Evolutionary conservation across 2,113 vertebrate genomes (phyloP).

Genomic region (Rhinolophus sinicus): DNA sequence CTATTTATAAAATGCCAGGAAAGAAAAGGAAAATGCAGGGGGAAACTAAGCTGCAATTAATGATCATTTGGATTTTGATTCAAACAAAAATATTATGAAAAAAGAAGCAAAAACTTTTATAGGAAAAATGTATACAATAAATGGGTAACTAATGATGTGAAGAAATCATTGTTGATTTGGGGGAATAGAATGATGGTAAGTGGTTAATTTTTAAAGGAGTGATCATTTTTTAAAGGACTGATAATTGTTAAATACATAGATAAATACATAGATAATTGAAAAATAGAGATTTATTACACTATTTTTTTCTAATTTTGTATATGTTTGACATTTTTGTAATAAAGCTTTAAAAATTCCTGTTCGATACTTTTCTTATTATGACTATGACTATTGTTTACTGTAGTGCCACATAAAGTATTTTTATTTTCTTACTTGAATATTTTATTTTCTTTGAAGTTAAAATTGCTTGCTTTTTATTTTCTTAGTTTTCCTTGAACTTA

Average conservation of each 20-base stretch:
- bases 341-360: not conserved
- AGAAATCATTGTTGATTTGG: not conserved
- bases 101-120: not conserved
- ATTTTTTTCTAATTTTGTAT: not conserved
- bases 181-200: not conserved
- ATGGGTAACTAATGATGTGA: not conserved
- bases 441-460: not conserved
- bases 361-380: not conserved
- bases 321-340: not conserved
- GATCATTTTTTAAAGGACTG: not conserved
- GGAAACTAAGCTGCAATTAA: not conserved
- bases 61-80: not conserved
- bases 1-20: not conserved
- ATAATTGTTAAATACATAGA: not conserved
- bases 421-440: not conserved
- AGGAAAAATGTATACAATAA: not conserved
- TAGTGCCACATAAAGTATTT: not conserved
- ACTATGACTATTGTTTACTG: not conserved
- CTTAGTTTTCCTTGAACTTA: slow-evolving; percentile 8
- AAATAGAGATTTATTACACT: not conserved
- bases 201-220: not conserved
- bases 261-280: not conserved
- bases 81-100: not conserved
- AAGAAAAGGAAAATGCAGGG: not conserved
- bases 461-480: not conserved